phyloP scores from a whole-genome alignment of 2,888 invertebrate species.

The Athetis lepigone region DNA sequence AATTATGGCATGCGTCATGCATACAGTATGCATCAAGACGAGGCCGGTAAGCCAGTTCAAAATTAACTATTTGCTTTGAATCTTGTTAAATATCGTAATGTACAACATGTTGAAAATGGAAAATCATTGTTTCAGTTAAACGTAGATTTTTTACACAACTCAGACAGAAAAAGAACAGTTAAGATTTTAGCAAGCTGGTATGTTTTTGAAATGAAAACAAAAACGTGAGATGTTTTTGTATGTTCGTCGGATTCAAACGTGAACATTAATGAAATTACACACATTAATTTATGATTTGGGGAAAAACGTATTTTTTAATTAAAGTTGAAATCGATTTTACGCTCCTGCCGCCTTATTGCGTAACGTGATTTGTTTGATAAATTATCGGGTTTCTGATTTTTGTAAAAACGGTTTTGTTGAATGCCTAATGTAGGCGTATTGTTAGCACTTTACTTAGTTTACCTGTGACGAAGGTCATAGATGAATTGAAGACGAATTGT shows the following conservation, averaged over 20 bases:
- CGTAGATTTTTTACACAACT: background rate
- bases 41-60: constrained; percentile 3
- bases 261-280: background rate
- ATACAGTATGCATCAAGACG: constrained; percentile 7
- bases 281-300: background rate
- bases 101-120: background rate
- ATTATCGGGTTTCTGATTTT: constrained; percentile 11
- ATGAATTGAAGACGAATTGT: background rate
- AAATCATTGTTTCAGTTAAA: background rate
- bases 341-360: constrained; percentile 14
- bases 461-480: background rate
- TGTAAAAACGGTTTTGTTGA: background rate
- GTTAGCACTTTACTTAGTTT: constrained; percentile 8
- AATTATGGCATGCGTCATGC: background rate
- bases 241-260: too few species aligned
- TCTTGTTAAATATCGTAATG: background rate
- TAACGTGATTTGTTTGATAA: constrained; percentile 29
- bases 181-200: too few species aligned
- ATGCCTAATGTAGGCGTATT: constrained; percentile 13
- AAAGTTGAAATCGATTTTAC: constrained; percentile 41
- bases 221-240: background rate
- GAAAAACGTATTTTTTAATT: constrained; percentile 37
- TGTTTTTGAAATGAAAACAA: too few species aligned
- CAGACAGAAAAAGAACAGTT: too few species aligned
- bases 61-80: background rate